A percentile compares a stretch with the other conserved stretches of the same genome.
These are phyloP conservation scores for Anorthoa munda DNA, from an alignment of 2,888 invertebrate genomes.

Conservation along the genomic window DNA sequence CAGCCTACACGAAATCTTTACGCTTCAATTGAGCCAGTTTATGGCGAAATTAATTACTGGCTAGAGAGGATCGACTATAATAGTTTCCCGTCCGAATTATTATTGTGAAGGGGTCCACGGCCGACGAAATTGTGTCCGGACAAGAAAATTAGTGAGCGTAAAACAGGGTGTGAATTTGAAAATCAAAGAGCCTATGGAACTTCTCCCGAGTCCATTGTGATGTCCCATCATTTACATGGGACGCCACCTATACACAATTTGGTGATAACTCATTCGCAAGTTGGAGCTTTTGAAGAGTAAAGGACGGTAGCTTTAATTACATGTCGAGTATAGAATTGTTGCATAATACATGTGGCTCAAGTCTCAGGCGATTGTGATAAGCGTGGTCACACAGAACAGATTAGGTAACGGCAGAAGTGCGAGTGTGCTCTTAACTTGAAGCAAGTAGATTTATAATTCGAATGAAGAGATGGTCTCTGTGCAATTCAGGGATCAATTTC, in stretches of 20 bases:
- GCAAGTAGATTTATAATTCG: neutral
- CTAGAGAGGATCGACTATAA: conserved; percentile 90
- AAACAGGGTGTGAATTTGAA: conserved; percentile 90
- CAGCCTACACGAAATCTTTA: conserved; percentile 89
- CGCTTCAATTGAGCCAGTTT: conserved; percentile 90
- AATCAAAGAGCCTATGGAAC: conserved; percentile 88
- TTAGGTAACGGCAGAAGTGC: neutral
- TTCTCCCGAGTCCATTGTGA: conserved; percentile 86
- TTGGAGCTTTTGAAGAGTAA: conserved; percentile 76
- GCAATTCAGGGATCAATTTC: neutral
- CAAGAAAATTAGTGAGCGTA: conserved; percentile 91
- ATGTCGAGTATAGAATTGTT: conserved; percentile 59
- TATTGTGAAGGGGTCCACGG: conserved; percentile 85
- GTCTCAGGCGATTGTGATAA: conserved; percentile 11
- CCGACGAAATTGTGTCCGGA: conserved; percentile 89
- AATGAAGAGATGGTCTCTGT: neutral
- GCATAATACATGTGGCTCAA: conserved; percentile 50
- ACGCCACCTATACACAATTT: conserved; percentile 84
- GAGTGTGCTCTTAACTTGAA: neutral
- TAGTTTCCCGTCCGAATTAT: conserved; percentile 90
- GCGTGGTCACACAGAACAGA: conserved; percentile 26
- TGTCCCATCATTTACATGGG: conserved; percentile 88
- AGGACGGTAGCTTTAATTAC: conserved; percentile 67
- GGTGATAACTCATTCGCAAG: conserved; percentile 76
- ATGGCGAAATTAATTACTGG: conserved; percentile 90